These are phyloP conservation scores for Pelodiscus sinensis DNA, from an alignment of 2,113 vertebrate genomes.

Conservation along the genomic window DNA sequence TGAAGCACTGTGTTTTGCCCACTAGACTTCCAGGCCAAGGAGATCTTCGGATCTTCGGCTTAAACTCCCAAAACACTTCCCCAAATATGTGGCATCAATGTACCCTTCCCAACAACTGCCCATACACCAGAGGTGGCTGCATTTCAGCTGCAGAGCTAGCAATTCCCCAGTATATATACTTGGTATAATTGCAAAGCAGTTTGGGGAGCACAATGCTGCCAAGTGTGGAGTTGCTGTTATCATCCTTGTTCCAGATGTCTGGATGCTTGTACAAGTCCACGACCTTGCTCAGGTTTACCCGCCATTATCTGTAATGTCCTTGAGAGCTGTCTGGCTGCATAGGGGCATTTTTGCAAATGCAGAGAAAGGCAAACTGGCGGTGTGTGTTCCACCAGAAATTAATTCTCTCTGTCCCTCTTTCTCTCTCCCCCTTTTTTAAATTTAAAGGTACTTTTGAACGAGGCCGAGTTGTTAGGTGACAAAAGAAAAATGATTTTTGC, in stretches of 20 bases:
- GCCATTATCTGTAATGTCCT: conserved; percentile 24
- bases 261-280: background rate
- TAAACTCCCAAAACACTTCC: fast-evolving
- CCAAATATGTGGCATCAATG: background rate
- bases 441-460: conserved; percentile 68
- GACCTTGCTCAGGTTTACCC: fast-evolving
- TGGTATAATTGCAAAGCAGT: background rate
- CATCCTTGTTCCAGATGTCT: fast-evolving
- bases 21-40: background rate
- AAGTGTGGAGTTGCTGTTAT: fast-evolving
- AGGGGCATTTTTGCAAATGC: conserved; percentile 2
- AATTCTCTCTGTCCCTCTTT: conserved; percentile 48
- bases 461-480: conserved; percentile 79
- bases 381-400: conserved; percentile 55
- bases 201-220: background rate
- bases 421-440: conserved; percentile 43
- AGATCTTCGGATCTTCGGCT: background rate
- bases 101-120: background rate
- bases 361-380: conserved; percentile 42
- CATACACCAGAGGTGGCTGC: background rate
- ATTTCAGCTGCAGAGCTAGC: fast-evolving
- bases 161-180: fast-evolving
- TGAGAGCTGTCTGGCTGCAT: conserved; percentile 25
- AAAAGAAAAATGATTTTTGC: conserved; percentile 83
- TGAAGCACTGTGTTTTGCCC: background rate